Base-by-base conservation (phyloP, 2,797 vertebrate genomes). In the Lophotriccus pileatus region DNA sequence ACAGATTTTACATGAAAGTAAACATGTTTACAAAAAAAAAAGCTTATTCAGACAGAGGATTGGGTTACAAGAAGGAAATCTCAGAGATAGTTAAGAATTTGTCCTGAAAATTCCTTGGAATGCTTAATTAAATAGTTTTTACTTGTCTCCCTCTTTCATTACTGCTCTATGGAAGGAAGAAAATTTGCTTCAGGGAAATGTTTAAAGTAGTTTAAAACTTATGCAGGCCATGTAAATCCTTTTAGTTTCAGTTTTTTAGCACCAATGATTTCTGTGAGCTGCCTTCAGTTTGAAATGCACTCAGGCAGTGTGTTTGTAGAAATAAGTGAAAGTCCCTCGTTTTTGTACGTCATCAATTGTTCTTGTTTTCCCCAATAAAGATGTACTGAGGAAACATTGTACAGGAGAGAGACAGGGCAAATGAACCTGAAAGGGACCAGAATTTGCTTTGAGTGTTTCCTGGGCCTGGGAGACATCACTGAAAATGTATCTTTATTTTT, bases 161-260 rank as follows among this genome's bases (percentile, higher is more conserved):
- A 15, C 30, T 62, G 12, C 15, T 50, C 6, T 46, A 14, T 49
- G 19, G 55, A 91, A 91, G 49, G 55, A 84, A 87, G 41, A 69
- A 73, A 84, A 60, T 79, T 77, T 79, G 79, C 79, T 85, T 78
- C 53, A 66, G 85, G 63, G 75, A 92, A 75, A 56, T 27, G 3
- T 83, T 89, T 75, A 63, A 91, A 85, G 46, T 36, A 68, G 41
- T 91, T 94, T 62, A 84, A 91, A 70, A 85, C 87, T 87, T 79
- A 91, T 87, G 39, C 66, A 43, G 74, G 44, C 32, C 23, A 37
- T 21, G 17, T 72, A 84, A 92, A 87, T 79, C 34, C 34, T 93
- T 93, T 89, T 79, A 87, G 47, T 64, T 95, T 34, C 47, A 24
- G 80, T 87, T 93, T 89, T 89, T 25, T 44, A 58, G 39, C 41